Percentiles rank a stretch among this genome's conserved stretches.
phyloP scores from a whole-genome alignment of 1,140 invertebrate species.

The Drosophila rhopaloa region DNA sequence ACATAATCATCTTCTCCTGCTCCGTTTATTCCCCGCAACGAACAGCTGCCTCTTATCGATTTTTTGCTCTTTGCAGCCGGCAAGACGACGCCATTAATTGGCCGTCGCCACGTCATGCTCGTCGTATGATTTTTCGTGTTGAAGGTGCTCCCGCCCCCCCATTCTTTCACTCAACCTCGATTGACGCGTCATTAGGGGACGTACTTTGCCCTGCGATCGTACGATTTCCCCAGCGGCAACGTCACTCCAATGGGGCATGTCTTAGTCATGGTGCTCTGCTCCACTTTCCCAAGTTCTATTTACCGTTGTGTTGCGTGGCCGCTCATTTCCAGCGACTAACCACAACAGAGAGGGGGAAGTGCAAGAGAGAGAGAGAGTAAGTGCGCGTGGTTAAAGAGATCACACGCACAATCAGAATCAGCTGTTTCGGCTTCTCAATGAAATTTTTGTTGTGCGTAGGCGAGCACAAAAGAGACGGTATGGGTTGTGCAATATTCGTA shows the following conservation, averaged over 20 bases:
- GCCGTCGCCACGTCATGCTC: constrained; percentile 35
- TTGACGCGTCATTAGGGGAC: constrained; percentile 29
- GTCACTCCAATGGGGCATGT: constrained; percentile 32
- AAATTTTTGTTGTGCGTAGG: constrained; percentile 28
- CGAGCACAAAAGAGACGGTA: background rate
- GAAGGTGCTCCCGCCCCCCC: background rate
- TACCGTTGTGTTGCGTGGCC: constrained; percentile 24
- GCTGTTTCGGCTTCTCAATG: constrained; percentile 44
- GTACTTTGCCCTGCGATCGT: constrained; percentile 46
- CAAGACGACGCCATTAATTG: constrained; percentile 44
- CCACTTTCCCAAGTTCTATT: constrained; percentile 40
- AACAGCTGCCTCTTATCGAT: constrained; percentile 49
- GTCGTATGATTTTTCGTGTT: constrained; percentile 36
- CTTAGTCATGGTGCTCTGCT: constrained; percentile 23
- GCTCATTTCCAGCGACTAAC: constrained; percentile 17
- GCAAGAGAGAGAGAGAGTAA: constrained; percentile 8
- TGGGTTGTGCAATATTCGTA: constrained; percentile 16
- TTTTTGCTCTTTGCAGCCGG: constrained; percentile 39
- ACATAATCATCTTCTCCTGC: constrained; percentile 35
- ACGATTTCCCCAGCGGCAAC: constrained; percentile 46
- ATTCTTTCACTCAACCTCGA: background rate
- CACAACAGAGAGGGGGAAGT: constrained; percentile 32
- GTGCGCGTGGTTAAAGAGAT: constrained; percentile 16
- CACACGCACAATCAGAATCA: constrained; percentile 45
- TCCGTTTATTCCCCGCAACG: constrained; percentile 3